Percentiles rank a stretch among this genome's conserved stretches.
phyloP scores from a whole-genome alignment of 2,888 invertebrate genomes.

The Acanthosepion lycidas region DNA sequence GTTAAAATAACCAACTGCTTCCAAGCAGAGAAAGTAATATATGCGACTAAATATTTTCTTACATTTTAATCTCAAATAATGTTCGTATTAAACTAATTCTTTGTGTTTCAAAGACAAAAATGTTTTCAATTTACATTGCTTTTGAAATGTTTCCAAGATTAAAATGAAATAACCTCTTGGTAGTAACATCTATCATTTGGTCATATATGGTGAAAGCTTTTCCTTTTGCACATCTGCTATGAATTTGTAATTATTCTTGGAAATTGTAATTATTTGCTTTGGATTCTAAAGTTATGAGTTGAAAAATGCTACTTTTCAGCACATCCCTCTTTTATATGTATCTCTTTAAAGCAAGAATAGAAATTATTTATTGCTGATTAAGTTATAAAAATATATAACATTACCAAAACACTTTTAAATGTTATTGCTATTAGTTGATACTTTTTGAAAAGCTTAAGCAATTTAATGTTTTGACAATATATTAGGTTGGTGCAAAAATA shows the following conservation, averaged over 20 bases:
- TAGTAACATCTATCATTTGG: not conserved
- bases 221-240: not conserved
- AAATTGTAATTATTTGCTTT: not conserved
- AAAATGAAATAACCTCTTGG: not conserved
- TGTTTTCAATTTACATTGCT: not conserved
- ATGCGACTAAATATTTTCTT: not conserved
- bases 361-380: no score
- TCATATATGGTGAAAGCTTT: not conserved
- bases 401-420: no score
- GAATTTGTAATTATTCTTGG: not conserved
- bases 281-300: not conserved
- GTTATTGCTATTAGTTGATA: no score
- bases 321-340: no score
- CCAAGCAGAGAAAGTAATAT: not conserved
- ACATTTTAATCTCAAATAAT: not conserved
- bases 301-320: not conserved
- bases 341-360: no score
- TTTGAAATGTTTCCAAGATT: not conserved
- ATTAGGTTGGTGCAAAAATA: no score
- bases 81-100: not conserved
- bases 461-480: no score
- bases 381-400: no score
- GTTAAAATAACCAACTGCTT: not conserved
- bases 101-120: not conserved
- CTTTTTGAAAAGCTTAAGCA: no score